Evolutionary conservation across 1,140 invertebrate genomes (phyloP).

Genomic region (Zaprionus tsacasi): DNA sequence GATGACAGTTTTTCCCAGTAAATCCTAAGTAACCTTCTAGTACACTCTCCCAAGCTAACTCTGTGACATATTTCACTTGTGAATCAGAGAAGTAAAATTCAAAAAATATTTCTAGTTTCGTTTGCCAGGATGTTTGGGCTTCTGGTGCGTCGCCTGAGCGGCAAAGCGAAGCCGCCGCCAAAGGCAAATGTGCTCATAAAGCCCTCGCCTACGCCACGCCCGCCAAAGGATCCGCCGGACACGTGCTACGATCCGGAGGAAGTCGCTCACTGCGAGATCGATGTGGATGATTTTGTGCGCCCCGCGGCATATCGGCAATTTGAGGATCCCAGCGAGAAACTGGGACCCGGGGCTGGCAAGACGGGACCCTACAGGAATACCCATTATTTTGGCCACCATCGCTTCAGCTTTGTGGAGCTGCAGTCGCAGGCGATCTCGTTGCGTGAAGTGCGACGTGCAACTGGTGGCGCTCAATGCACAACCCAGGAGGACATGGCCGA

Average conservation of each 20-base stretch:
- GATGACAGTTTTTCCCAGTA: too few species aligned
- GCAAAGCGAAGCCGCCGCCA: background rate
- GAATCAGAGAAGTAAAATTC: background rate
- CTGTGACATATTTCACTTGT: background rate
- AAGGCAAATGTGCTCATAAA: constrained; percentile 22
- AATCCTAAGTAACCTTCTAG: background rate
- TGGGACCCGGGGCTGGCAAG: constrained; percentile 67
- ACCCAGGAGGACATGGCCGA: constrained; percentile 16
- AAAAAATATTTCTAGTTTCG: background rate
- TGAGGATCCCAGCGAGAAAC: constrained; percentile 39
- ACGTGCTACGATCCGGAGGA: constrained; percentile 46
- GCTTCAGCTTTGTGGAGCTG: constrained; percentile 60
- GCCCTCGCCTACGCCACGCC: constrained; percentile 60
- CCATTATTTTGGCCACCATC: constrained; percentile 70
- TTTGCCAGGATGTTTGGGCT: constrained; percentile 5
- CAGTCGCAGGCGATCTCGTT: constrained; percentile 34
- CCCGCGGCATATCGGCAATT: constrained; percentile 61
- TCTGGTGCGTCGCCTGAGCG: background rate
- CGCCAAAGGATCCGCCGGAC: constrained; percentile 72
- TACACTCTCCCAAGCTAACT: background rate
- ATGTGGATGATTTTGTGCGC: constrained; percentile 39
- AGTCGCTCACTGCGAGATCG: constrained; percentile 52
- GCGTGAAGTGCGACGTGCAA: constrained; percentile 27
- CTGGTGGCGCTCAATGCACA: constrained; percentile 30
- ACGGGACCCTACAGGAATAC: constrained; percentile 62